phyloP scores from a whole-genome alignment of 2,797 vertebrate species.

The Potorous gilbertii region DNA sequence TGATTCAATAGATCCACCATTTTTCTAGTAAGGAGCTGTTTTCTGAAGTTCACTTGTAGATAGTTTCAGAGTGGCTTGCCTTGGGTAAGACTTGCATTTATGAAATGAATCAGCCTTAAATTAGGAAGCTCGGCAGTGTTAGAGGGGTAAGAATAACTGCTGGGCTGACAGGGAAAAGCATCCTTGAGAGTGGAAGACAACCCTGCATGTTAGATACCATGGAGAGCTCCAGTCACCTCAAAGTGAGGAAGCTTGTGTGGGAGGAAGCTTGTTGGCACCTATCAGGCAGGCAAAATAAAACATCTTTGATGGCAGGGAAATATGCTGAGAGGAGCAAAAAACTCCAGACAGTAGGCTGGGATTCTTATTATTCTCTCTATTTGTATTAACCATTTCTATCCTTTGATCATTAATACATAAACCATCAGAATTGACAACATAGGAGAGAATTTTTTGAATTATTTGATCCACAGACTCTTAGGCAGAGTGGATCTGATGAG shows the following conservation, averaged over 20 bases:
- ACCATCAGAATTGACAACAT: neutral
- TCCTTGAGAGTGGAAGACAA: neutral
- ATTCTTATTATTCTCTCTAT: neutral
- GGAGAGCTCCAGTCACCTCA: neutral
- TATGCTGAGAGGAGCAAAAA: neutral
- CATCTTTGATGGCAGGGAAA: neutral
- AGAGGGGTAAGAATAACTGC: accelerated
- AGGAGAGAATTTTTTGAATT: neutral
- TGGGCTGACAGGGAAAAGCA: neutral
- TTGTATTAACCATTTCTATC: neutral
- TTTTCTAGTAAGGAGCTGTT: neutral
- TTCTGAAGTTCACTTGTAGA: neutral
- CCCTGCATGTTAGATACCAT: neutral
- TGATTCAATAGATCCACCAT: neutral
- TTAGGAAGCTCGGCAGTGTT: neutral
- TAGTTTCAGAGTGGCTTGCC: neutral
- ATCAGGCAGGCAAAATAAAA: neutral
- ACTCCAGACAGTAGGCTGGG: neutral
- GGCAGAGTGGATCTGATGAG: neutral
- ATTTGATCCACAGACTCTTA: neutral
- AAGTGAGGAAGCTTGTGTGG: neutral
- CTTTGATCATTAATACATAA: neutral
- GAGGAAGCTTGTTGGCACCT: neutral
- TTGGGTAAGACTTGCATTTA: neutral
- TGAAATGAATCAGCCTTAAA: neutral